These are phyloP conservation scores for Scrobipalpa costella DNA, from an alignment of 2,888 invertebrate genomes.

Conservation along the genomic window DNA sequence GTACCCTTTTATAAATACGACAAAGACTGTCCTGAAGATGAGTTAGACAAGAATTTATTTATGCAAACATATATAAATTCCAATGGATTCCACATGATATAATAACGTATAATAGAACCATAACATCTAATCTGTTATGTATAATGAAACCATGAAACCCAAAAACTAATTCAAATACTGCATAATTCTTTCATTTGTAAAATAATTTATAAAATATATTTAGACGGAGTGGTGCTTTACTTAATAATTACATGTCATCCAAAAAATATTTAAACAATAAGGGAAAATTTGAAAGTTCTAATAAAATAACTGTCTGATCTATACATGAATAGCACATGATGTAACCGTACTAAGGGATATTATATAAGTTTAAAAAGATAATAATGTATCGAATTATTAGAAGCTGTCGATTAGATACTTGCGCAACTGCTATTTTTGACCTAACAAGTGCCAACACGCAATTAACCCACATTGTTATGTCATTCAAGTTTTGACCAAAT, in stretches of 20 bases:
- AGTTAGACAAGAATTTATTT: too few relatives aligned
- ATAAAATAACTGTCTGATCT: neutral
- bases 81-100: too few relatives aligned
- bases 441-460: constrained; percentile 34
- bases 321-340: neutral
- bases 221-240: too few relatives aligned
- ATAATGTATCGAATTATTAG: constrained; percentile 14
- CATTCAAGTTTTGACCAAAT: constrained; percentile 37
- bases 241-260: neutral
- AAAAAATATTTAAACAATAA: neutral
- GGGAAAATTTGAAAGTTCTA: neutral
- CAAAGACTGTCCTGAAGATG: too few relatives aligned
- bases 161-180: too few relatives aligned
- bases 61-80: too few relatives aligned
- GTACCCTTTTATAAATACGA: too few relatives aligned
- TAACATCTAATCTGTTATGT: too few relatives aligned
- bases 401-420: constrained; percentile 1
- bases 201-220: too few relatives aligned
- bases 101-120: too few relatives aligned
- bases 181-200: too few relatives aligned
- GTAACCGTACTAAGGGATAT: constrained; percentile 19
- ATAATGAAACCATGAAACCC: too few relatives aligned
- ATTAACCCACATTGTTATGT: constrained; percentile 48
- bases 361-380: constrained; percentile 20
- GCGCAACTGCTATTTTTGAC: neutral